Percentiles rank a stretch among this genome's conserved stretches.
phyloP scores from a whole-genome alignment of 2,113 vertebrate species.

The Gopherus evgoodei region DNA sequence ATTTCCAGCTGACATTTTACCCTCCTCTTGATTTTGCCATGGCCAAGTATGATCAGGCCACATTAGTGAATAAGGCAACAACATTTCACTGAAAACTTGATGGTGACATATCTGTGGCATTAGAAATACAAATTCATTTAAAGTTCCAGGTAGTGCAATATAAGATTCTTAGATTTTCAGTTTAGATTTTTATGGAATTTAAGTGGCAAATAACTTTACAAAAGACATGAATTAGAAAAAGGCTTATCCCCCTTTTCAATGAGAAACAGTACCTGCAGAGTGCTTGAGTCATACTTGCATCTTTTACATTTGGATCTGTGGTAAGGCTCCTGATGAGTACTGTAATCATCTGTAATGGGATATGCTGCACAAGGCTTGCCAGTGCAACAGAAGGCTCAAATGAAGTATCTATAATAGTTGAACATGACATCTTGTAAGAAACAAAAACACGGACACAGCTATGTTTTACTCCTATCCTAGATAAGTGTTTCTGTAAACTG shows the following conservation, averaged over 20 bases:
- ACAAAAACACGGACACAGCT: neutral
- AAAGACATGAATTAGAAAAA: neutral
- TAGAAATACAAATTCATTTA: neutral
- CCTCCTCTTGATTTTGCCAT: neutral
- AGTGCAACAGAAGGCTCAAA: slow-evolving; percentile 96
- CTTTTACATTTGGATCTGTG: slow-evolving; percentile 96
- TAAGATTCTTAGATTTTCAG: neutral
- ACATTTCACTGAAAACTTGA: neutral
- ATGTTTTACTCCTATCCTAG: neutral
- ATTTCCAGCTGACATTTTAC: neutral
- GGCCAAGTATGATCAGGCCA: neutral
- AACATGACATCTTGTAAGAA: neutral
- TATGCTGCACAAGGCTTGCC: slow-evolving; percentile 97
- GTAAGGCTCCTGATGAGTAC: slow-evolving; percentile 98
- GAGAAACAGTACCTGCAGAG: slow-evolving; percentile 90
- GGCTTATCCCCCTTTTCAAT: neutral
- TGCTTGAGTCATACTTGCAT: slow-evolving; percentile 96
- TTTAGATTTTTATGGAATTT: neutral
- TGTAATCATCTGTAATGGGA: slow-evolving; percentile 97
- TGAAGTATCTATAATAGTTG: slow-evolving; percentile 82
- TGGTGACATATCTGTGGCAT: neutral
- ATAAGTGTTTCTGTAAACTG: fast-evolving
- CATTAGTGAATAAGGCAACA: neutral
- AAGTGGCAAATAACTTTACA: neutral
- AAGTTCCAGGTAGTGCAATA: neutral